phyloP scores from a whole-genome alignment of 2,888 invertebrate species.

The Sthenelais limicola region DNA sequence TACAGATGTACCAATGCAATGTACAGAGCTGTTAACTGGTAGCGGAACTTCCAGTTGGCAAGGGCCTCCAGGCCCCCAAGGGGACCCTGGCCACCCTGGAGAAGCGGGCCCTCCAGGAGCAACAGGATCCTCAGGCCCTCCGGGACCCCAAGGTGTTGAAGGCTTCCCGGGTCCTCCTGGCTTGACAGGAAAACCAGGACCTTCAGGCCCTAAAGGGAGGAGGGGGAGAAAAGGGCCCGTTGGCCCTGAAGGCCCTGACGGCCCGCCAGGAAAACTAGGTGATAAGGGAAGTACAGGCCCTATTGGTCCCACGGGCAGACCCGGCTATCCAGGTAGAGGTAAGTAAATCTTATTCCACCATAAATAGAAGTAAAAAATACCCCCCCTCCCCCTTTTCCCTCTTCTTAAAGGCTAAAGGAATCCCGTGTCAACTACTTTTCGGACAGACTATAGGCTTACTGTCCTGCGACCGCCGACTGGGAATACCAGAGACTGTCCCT shows the following conservation, averaged over 20 bases:
- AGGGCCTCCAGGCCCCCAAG: neutral
- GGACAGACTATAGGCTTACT: no score
- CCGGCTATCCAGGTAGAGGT: conserved; percentile 45
- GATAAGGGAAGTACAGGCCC: conserved; percentile 19
- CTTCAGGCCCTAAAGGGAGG: conserved; percentile 22
- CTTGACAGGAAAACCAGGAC: conserved; percentile 38
- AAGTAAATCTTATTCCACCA: neutral
- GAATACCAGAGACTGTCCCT: no score
- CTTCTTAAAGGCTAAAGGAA: no score
- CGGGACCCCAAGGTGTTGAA: conserved; percentile 4
- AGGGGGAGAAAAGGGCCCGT: conserved; percentile 15
- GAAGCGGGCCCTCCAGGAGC: conserved; percentile 6
- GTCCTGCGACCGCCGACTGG: no score
- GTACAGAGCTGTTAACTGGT: conserved; percentile 13
- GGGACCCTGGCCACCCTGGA: conserved; percentile 21
- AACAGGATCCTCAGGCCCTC: conserved; percentile 19
- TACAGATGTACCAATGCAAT: conserved; percentile 16
- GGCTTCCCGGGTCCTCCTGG: conserved; percentile 27
- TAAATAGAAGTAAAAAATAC: no score
- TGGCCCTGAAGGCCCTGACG: conserved; percentile 18
- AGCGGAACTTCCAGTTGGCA: neutral
- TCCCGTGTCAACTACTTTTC: no score
- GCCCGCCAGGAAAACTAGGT: conserved; percentile 30
- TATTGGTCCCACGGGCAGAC: conserved; percentile 36
- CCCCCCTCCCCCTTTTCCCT: no score